Evolutionary conservation across 2,113 vertebrate species (phyloP).

Genomic region (Datnioides undecimradiatus): DNA sequence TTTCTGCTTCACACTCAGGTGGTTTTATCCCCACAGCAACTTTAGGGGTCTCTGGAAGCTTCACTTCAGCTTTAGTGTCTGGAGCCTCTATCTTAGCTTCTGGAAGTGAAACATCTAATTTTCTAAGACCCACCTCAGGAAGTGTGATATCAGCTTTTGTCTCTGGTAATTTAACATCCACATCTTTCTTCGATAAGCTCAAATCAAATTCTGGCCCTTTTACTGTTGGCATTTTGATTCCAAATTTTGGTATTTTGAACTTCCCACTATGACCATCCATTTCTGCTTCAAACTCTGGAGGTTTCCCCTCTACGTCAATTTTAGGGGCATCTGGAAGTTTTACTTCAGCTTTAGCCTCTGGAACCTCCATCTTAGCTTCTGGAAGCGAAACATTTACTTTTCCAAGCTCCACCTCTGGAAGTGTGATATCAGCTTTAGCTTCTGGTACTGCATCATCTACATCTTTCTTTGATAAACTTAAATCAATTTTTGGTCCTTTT

Average conservation of each 20-base stretch:
- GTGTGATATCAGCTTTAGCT: slow-evolving; percentile 2
- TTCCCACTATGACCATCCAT: slow-evolving; percentile 16
- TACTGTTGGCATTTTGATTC: slow-evolving; percentile 37
- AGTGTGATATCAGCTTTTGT: slow-evolving; percentile 18
- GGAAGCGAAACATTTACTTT: slow-evolving; percentile 42
- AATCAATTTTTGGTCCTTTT: slow-evolving; percentile 30
- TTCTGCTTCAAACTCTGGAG: slow-evolving; percentile 10
- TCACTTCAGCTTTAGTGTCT: background rate
- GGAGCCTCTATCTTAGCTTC: slow-evolving; percentile 45
- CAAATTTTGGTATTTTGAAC: slow-evolving; percentile 58
- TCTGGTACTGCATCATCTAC: slow-evolving; percentile 14
- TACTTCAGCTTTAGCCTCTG: slow-evolving; percentile 19
- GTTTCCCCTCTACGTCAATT: background rate
- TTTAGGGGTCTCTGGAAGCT: background rate
- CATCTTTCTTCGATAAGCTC: slow-evolving; percentile 24
- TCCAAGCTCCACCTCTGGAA: slow-evolving; percentile 12
- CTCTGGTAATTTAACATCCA: slow-evolving; percentile 13
- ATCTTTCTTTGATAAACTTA: background rate
- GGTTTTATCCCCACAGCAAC: background rate
- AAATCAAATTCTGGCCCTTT: slow-evolving; percentile 34
- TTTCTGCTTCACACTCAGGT: slow-evolving; percentile 10
- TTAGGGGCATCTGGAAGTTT: background rate
- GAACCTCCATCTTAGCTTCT: slow-evolving; percentile 31
- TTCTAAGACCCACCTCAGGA: slow-evolving; percentile 24
- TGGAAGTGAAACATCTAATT: slow-evolving; percentile 39